Conservation (phyloP, 2,113 vertebrate species). For the Hypanus sabinus region DNA sequence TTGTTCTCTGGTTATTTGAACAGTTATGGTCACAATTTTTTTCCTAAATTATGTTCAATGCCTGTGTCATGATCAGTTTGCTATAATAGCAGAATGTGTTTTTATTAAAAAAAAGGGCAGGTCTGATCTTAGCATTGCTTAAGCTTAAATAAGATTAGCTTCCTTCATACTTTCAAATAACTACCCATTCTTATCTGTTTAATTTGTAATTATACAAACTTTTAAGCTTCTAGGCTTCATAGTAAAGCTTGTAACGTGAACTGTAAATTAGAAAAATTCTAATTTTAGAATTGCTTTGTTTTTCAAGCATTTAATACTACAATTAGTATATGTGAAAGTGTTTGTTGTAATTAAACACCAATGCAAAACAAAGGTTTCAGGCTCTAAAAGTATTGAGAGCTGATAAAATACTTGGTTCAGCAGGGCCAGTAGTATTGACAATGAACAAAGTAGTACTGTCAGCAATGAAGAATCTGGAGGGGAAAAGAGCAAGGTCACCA, state of each 20-base stretch:
- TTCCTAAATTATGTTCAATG: slow-evolving; percentile 39
- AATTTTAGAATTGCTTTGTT: slow-evolving; percentile 70
- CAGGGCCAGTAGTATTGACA: slow-evolving; percentile 60
- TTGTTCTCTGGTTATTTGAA: slow-evolving; percentile 66
- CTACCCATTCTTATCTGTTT: slow-evolving; percentile 54
- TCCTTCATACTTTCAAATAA: slow-evolving; percentile 48
- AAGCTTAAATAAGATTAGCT: slow-evolving; percentile 60
- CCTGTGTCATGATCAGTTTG: slow-evolving; percentile 40
- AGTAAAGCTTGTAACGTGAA: slow-evolving; percentile 69
- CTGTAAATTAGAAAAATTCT: slow-evolving; percentile 63
- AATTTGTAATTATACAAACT: slow-evolving; percentile 72
- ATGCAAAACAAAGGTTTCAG: slow-evolving; percentile 59
- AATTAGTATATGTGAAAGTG: slow-evolving; percentile 58
- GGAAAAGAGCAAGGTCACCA: slow-evolving; percentile 58
- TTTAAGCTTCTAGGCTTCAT: slow-evolving; percentile 73
- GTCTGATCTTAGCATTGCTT: slow-evolving; percentile 65
- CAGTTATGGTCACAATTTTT: slow-evolving; percentile 55
- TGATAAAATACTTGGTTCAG: slow-evolving; percentile 48
- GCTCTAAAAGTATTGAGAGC: slow-evolving; percentile 54
- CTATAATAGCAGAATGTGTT: slow-evolving; percentile 46
- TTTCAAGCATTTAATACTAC: slow-evolving; percentile 67
- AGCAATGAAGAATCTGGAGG: slow-evolving; percentile 47
- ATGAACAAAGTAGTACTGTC: slow-evolving; percentile 55
- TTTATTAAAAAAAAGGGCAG: slow-evolving; percentile 49
- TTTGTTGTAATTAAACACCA: slow-evolving; percentile 66